Evolutionary conservation across 2,113 vertebrate species (phyloP).

Genomic region (Seriola dumerili): DNA sequence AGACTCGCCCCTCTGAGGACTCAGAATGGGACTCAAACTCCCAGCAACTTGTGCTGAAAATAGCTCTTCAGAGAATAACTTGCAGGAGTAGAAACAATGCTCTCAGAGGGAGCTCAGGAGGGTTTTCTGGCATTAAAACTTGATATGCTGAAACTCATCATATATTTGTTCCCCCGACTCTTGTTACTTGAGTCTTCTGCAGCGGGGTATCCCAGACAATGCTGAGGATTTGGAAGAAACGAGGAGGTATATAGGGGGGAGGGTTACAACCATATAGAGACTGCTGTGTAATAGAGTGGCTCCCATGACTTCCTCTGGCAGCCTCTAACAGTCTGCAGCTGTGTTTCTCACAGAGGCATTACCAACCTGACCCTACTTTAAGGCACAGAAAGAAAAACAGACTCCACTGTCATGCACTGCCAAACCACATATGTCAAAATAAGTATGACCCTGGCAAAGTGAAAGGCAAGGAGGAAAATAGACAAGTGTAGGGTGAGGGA

Average conservation of each 20-base stretch:
- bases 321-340: constrained; percentile 78
- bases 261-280: constrained; percentile 60
- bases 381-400: constrained; percentile 69
- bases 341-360: constrained; percentile 77
- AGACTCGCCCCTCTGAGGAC: constrained; percentile 33
- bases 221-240: constrained; percentile 35
- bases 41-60: constrained; percentile 47
- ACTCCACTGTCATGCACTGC: constrained; percentile 62
- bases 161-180: neutral
- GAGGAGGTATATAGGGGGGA: constrained; percentile 36
- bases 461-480: constrained; percentile 67
- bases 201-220: constrained; percentile 29
- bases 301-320: constrained; percentile 76
- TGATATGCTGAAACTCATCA: constrained; percentile 3
- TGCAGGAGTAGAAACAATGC: constrained; percentile 28
- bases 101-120: constrained; percentile 8
- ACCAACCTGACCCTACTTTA: constrained; percentile 74
- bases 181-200: constrained; percentile 13
- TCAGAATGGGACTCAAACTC: constrained; percentile 57
- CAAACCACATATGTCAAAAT: constrained; percentile 81
- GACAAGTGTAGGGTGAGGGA: constrained; percentile 71
- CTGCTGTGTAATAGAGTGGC: constrained; percentile 71
- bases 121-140: constrained; percentile 14
- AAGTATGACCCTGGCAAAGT: constrained; percentile 66
- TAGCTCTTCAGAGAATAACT: constrained; percentile 39